Base-by-base conservation (phyloP, 2,797 vertebrate genomes). In the Sebastes diploproa region DNA sequence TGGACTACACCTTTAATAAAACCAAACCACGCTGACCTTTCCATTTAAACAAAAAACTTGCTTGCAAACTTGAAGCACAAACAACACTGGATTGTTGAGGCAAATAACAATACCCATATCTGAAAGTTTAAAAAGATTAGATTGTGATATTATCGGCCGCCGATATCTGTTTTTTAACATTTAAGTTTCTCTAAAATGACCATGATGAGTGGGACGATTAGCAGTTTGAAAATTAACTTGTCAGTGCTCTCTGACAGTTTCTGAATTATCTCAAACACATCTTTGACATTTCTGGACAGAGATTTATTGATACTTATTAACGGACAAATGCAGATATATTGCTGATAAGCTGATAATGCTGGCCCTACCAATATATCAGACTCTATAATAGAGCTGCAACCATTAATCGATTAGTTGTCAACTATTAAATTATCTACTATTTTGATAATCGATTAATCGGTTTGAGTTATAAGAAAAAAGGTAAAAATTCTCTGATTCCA, bases 401-500 rank as follows among this genome's bases (percentile, higher is more conserved):
- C 6, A 46, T 46, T 46, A 46, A 42, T 16, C 16, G 42, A 46
- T 46, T 46, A 46, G 42, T 46, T 46, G 42, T 18, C 14, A 46
- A 46, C 42, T 46, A 46, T 46, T 46, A 46, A 46, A 46, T 46
- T 7, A 46, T 16, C 14, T 3, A 18, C 16, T 46, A 18, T 46
- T 46, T 46, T 46, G 42, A 46, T 18, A 46, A 18, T 46, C 42
- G 16, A 46, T 46, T 46, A 46, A 46, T 18, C 16, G 16, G 42
- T 46, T 46, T 46, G 42, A 46, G 42, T 18, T 46, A 18, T 0
- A 46, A 46, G 16, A 46, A 46, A 46, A 46, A 46, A 46, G 42
- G 16, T 46, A 0, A 0, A 46, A 7, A 18, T 46, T 7, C 14
- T 7, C 16, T 46, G 42, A 46, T 46, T 7, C 1, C 42, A 46